phyloP scores from a whole-genome alignment of 2,797 vertebrate genomes.

The Cossypha dichroa region DNA sequence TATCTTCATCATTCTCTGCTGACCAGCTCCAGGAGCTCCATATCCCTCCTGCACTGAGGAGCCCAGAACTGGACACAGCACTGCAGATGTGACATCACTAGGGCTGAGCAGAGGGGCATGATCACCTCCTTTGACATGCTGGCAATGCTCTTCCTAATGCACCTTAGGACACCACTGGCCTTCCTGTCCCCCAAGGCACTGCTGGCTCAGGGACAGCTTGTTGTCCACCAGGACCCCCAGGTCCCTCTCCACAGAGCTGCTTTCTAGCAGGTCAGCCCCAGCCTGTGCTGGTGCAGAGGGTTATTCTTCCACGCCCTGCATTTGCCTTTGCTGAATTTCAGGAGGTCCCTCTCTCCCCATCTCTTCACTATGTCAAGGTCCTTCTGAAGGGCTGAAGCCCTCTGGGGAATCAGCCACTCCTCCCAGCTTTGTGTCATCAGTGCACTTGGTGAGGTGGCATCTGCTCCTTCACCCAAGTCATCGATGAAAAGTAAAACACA shows the following conservation, averaged over 20 bases:
- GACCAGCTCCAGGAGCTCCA: no score
- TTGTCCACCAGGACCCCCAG: not conserved
- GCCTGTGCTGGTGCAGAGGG: not conserved
- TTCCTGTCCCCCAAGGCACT: not conserved
- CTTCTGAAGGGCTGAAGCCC: not conserved
- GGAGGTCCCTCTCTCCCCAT: not conserved
- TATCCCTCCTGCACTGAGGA: not conserved
- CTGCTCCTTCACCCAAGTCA: not conserved
- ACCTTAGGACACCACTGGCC: not conserved
- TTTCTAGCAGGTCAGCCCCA: not conserved
- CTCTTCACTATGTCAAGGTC: accelerated
- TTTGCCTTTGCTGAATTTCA: not conserved
- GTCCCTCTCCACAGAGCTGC: not conserved
- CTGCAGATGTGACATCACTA: not conserved
- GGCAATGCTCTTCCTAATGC: not conserved
- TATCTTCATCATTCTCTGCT: no score
- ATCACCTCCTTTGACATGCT: not conserved
- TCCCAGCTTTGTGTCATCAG: not conserved
- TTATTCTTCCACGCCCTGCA: not conserved
- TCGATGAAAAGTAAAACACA: not conserved
- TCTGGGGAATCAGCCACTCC: accelerated
- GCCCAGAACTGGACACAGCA: not conserved
- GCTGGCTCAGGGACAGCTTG: not conserved
- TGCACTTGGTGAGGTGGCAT: not conserved
- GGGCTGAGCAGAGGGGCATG: not conserved